These are phyloP conservation scores for Petrolisthes cinctipes DNA, from an alignment of 2,888 invertebrate genomes.

Conservation along the genomic window DNA sequence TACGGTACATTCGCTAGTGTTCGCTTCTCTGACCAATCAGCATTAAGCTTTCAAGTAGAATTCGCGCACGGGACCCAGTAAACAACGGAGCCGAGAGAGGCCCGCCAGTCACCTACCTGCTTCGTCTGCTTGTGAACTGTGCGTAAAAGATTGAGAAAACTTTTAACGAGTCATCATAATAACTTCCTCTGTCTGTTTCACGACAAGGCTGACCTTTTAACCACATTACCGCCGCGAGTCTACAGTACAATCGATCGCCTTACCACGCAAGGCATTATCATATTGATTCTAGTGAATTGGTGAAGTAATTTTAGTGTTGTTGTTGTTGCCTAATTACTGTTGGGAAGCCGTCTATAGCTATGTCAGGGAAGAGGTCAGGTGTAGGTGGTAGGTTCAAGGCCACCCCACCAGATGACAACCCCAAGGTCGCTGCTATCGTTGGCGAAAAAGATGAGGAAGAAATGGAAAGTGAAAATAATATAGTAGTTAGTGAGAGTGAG, in stretches of 20 bases:
- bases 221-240: neutral
- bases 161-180: neutral
- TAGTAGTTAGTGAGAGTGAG: neutral
- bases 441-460: conserved; percentile 14
- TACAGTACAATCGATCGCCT: neutral
- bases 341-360: neutral
- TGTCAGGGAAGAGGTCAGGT: conserved; percentile 46
- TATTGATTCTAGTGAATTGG: neutral
- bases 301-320: neutral
- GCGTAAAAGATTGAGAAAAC: conserved; percentile 21
- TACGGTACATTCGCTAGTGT: conserved; percentile 64
- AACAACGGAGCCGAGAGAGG: conserved; percentile 46
- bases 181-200: neutral
- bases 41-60: conserved; percentile 57
- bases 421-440: conserved; percentile 11
- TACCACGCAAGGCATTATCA: neutral
- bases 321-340: neutral
- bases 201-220: neutral
- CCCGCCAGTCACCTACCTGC: conserved; percentile 50
- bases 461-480: conserved; percentile 24
- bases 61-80: conserved; percentile 56
- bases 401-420: conserved; percentile 11
- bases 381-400: conserved; percentile 43
- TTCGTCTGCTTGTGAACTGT: conserved; percentile 30
- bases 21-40: conserved; percentile 58